phyloP scores from a whole-genome alignment of 2,113 vertebrate species.

The Corvus hawaiiensis region DNA sequence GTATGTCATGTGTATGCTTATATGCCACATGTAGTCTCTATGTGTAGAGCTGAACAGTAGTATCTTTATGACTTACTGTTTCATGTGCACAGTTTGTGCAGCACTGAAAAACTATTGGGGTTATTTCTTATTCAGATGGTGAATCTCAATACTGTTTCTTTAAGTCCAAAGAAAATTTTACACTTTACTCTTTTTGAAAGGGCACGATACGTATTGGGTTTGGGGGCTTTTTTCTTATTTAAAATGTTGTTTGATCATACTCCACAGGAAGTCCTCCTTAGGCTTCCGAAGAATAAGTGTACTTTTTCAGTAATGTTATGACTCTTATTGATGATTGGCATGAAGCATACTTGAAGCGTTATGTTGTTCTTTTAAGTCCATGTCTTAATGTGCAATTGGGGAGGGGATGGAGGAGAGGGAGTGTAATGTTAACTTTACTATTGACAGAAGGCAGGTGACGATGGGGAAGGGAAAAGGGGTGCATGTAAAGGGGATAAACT shows the following conservation, averaged over 20 bases:
- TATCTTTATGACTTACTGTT: conserved; percentile 61
- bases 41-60: conserved; percentile 52
- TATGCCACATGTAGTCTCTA: conserved; percentile 60
- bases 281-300: conserved; percentile 71
- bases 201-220: background rate
- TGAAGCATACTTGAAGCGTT: conserved; percentile 74
- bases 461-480: background rate
- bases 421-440: conserved; percentile 47
- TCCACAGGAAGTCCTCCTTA: conserved; percentile 63
- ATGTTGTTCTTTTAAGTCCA: conserved; percentile 62
- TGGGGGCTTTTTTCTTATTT: conserved; percentile 44
- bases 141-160: conserved; percentile 72
- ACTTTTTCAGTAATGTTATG: conserved; percentile 76
- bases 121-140: conserved; percentile 66
- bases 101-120: conserved; percentile 68
- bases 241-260: conserved; percentile 60
- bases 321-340: conserved; percentile 72
- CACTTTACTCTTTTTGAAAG: conserved; percentile 53
- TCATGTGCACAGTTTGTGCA: conserved; percentile 54
- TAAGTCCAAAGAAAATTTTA: conserved; percentile 77
- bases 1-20: conserved; percentile 58
- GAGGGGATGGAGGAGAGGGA: background rate
- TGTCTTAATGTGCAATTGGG: conserved; percentile 73
- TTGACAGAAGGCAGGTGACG: conserved; percentile 36
- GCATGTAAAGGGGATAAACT: conserved; percentile 60